phyloP scores from a whole-genome alignment of 2,888 invertebrate species.

The Helicoverpa assulta region DNA sequence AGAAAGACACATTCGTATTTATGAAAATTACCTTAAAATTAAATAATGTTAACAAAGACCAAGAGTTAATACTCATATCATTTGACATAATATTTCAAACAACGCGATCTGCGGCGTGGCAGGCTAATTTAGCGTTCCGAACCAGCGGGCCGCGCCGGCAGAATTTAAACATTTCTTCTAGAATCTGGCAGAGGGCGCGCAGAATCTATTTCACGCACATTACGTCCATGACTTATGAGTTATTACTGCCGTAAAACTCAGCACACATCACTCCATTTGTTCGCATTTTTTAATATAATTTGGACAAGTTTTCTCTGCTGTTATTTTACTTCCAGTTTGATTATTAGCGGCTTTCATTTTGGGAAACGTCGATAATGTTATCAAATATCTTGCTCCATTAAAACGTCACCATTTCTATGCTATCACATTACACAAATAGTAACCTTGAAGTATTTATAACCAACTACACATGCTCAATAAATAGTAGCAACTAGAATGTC shows the following conservation, averaged over 20 bases:
- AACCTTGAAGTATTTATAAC: too few species aligned
- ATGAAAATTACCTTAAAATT: constrained; percentile 21
- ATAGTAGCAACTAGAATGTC: too few species aligned
- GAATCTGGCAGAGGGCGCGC: constrained; percentile 76
- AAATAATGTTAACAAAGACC: constrained; percentile 40
- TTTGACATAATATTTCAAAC: constrained; percentile 80
- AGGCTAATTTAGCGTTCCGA: constrained; percentile 82
- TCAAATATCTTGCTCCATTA: too few species aligned
- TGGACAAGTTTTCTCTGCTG: constrained; percentile 50
- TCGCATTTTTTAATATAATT: constrained; percentile 75
- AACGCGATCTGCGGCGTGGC: constrained; percentile 74
- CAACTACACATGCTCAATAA: too few species aligned
- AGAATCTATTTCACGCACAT: constrained; percentile 88
- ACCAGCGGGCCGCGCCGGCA: constrained; percentile 73
- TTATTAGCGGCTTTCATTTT: background rate
- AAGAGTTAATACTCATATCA: constrained; percentile 72
- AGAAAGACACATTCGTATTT: too few species aligned
- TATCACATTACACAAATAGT: too few species aligned
- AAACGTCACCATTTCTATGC: too few species aligned
- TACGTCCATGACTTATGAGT: constrained; percentile 84
- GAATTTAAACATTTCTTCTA: constrained; percentile 82
- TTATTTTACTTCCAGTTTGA: constrained; percentile 1
- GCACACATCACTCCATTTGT: constrained; percentile 84
- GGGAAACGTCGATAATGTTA: background rate
- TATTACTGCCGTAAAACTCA: constrained; percentile 86